Base-by-base conservation (phyloP, 2,113 vertebrate genomes). In the Vireo altiloquus region DNA sequence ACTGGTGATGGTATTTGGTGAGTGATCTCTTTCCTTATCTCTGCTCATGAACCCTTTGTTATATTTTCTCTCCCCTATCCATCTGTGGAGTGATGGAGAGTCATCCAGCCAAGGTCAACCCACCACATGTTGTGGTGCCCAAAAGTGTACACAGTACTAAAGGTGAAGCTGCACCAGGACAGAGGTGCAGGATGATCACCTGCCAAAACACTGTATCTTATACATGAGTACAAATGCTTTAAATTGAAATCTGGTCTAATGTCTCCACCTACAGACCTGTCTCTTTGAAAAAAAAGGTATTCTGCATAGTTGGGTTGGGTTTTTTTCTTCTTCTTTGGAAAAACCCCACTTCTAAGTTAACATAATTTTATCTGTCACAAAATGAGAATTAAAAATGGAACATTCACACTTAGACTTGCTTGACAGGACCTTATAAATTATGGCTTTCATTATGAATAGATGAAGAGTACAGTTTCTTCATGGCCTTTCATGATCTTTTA, bases 261-360 rank as follows among this genome's bases (percentile, higher is more conserved):
- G 70, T 65, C 90, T 97, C 88, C 94, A 95, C 83, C 92, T 94
- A 94, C 71, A 94, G 95, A 90, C 47, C 35, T 84, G 21, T 28
- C 8, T 84, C 19, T 50, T 47, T 42, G 42, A 69, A 85, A 42
- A 42, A 75, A 61, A 71, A 59, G 2, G 1, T 46, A 77, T 37
- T 77, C 31, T 74, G 28, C 50, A 24, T 15, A 57, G 11, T 10
- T 25, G 33, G 6, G 1, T 20, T 46, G 0, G 0, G 5, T 56
- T 30, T 42, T 31, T 13, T 53, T 4, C 6, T 37, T 20, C 9
- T 65, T 70, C 20, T 78, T 61, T 42, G 49, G 12, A 23, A 44
- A 78, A 19, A 37, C 1, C 1, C 3, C 15, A 46, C 7, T 85
- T 85, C 9, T 65, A 77, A 81, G 59, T 61, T 69, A 71, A 64